These are phyloP conservation scores for Cotesia typhae DNA, from an alignment of 1,140 invertebrate species.

Conservation along the genomic window DNA sequence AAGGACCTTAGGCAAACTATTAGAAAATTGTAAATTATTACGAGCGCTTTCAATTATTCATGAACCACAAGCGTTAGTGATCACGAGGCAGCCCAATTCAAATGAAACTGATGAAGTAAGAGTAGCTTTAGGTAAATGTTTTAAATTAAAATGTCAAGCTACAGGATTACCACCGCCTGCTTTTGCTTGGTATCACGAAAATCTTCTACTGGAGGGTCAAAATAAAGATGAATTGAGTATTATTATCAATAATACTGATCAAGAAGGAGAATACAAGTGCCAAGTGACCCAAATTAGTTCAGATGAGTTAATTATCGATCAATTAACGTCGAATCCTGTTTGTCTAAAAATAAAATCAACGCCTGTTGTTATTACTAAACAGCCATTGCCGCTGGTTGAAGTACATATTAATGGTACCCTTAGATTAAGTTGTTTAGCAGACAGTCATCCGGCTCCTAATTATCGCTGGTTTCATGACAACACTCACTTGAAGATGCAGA, in stretches of 20 bases:
- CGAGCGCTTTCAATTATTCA: constrained; percentile 47
- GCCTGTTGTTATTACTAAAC: constrained; percentile 47
- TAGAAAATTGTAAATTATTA: constrained; percentile 48
- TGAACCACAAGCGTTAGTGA: constrained; percentile 47
- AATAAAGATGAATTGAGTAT: constrained; percentile 41
- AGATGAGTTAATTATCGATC: constrained; percentile 37
- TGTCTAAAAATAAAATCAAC: constrained; percentile 44
- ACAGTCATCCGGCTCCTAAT: constrained; percentile 46
- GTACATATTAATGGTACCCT: constrained; percentile 47
- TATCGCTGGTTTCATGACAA: constrained; percentile 59
- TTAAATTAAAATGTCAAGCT: constrained; percentile 50
- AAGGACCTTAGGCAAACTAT: constrained; percentile 44
- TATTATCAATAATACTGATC: constrained; percentile 40
- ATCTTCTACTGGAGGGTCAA: constrained; percentile 37
- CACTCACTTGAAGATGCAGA: constrained; percentile 50
- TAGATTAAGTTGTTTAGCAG: constrained; percentile 47
- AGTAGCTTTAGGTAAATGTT: constrained; percentile 39
- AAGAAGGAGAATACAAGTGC: constrained; percentile 53
- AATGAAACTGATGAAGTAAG: constrained; percentile 23
- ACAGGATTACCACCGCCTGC: constrained; percentile 50
- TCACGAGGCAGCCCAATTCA: constrained; percentile 45
- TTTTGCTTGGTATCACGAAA: constrained; percentile 52
- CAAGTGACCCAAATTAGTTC: constrained; percentile 44
- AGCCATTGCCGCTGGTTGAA: constrained; percentile 47
- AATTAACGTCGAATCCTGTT: constrained; percentile 41